A percentile compares a stretch with the other conserved stretches of the same genome.
phyloP scores from a whole-genome alignment of 2,888 invertebrate genomes.

The Perizoma affinitatum region DNA sequence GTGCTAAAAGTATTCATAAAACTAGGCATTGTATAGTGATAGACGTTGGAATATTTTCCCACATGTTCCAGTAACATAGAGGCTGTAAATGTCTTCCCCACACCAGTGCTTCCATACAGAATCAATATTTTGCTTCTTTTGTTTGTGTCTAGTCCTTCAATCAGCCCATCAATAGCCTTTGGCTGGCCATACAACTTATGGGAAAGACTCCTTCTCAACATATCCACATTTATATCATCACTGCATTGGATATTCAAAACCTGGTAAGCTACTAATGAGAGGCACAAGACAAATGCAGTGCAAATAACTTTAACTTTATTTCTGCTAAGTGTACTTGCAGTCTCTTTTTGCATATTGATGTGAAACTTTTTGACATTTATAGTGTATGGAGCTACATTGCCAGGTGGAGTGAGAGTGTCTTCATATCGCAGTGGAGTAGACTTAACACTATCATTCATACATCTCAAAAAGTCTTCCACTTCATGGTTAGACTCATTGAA shows the following conservation, averaged over 20 bases:
- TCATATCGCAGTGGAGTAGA: conserved; percentile 4
- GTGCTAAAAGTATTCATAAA: conserved; percentile 60
- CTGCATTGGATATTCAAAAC: conserved; percentile 56
- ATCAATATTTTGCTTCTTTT: conserved; percentile 61
- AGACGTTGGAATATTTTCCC: conserved; percentile 63
- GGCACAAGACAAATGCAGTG: conserved; percentile 38
- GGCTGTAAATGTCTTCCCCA: conserved; percentile 71
- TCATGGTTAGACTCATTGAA: conserved; percentile 41
- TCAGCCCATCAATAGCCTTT: conserved; percentile 53
- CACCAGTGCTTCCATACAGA: conserved; percentile 75
- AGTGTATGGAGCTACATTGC: conserved; percentile 6
- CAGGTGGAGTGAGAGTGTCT: not conserved
- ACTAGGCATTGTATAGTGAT: conserved; percentile 73
- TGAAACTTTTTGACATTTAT: conserved; percentile 52
- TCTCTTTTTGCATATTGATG: conserved; percentile 44
- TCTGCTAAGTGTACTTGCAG: conserved; percentile 27
- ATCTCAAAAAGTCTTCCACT: conserved; percentile 15
- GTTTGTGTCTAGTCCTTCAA: conserved; percentile 52
- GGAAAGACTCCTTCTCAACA: conserved; percentile 48
- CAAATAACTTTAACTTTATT: conserved; percentile 37
- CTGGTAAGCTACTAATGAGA: conserved; percentile 52
- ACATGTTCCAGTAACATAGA: conserved; percentile 60
- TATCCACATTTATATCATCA: conserved; percentile 49
- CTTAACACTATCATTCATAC: conserved; percentile 10
- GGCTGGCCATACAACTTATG: conserved; percentile 66